Conservation (phyloP, 1,140 invertebrate genomes). For the Heliothis subflexa region DNA sequence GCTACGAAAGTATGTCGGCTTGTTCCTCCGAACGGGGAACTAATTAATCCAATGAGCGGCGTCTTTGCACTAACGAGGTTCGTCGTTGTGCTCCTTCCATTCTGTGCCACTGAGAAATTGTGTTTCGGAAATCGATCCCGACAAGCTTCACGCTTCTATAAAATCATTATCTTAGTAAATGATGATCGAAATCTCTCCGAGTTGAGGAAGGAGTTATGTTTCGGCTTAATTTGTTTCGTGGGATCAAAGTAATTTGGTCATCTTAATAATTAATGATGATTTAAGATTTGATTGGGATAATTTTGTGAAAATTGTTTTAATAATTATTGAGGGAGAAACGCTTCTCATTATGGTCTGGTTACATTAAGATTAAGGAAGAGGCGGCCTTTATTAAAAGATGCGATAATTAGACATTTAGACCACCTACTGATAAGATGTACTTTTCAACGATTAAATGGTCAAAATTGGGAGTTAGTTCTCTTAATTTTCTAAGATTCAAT, state of each 20-base stretch:
- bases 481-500: background rate
- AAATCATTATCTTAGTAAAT: slow-evolving; percentile 40
- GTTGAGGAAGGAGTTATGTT: slow-evolving; percentile 15
- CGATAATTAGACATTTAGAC: background rate
- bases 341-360: background rate
- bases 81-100: slow-evolving; percentile 71
- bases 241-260: slow-evolving; percentile 16
- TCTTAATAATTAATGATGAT: slow-evolving; percentile 18
- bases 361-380: background rate
- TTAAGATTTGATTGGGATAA: slow-evolving; percentile 31
- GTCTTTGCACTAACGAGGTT: slow-evolving; percentile 77
- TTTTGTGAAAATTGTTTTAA: slow-evolving; percentile 16
- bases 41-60: slow-evolving; percentile 82
- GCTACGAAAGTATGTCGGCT: slow-evolving; percentile 65
- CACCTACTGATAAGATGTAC: background rate
- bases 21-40: slow-evolving; percentile 65
- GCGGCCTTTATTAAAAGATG: background rate
- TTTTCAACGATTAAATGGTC: too few species aligned
- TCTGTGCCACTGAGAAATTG: slow-evolving; percentile 66
- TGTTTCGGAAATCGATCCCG: slow-evolving; percentile 63
- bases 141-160: slow-evolving; percentile 47
- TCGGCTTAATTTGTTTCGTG: slow-evolving; percentile 22
- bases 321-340: slow-evolving; percentile 3
- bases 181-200: slow-evolving; percentile 31
- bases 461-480: too few species aligned